phyloP scores from a whole-genome alignment of 2,797 vertebrate genomes.

The Gallirallus australis region DNA sequence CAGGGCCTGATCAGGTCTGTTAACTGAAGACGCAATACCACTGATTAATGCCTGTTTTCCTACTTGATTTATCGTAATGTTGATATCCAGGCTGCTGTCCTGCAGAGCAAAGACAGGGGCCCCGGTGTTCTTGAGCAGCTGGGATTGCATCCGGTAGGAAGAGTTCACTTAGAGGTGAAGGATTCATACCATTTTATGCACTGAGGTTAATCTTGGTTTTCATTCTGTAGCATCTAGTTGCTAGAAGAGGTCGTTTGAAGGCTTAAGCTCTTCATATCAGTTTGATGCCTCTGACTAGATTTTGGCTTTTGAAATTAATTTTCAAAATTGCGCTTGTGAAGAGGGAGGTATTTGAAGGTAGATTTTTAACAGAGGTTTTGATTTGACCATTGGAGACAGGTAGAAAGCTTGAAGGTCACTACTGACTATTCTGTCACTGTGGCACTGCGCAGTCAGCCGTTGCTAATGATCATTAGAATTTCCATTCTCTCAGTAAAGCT shows the following conservation, averaged over 20 bases:
- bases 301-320: background rate
- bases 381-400: background rate
- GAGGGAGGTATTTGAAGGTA: background rate
- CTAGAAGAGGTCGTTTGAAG: background rate
- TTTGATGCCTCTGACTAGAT: background rate
- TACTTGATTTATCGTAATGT: conserved; percentile 48
- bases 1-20: background rate
- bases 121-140: conserved; percentile 35
- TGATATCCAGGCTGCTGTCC: conserved; percentile 52
- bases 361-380: background rate
- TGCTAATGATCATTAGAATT: background rate
- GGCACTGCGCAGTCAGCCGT: background rate
- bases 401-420: background rate
- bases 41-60: conserved; percentile 48
- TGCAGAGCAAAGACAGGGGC: conserved; percentile 23
- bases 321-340: background rate
- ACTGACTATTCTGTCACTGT: background rate
- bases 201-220: background rate
- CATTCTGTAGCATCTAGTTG: background rate
- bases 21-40: background rate
- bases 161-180: conserved; percentile 61
- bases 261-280: background rate
- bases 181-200: background rate
- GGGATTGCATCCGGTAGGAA: conserved; percentile 47
- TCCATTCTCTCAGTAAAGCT: background rate